Evolutionary conservation across 2,888 invertebrate genomes (phyloP).

Genomic region (Agelastica alni): DNA sequence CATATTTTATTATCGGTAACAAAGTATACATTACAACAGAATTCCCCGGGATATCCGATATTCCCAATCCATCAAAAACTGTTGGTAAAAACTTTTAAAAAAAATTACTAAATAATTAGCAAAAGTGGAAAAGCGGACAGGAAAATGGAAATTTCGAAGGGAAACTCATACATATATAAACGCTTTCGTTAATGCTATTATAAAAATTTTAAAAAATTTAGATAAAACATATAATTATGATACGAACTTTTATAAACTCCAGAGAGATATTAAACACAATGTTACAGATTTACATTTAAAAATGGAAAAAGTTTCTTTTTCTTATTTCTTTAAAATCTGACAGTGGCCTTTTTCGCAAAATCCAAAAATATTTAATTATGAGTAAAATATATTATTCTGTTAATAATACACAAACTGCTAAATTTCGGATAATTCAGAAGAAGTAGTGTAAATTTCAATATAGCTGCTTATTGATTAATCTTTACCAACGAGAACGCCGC

Average conservation of each 20-base stretch:
- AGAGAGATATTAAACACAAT: not conserved
- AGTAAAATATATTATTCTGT: too few relatives aligned
- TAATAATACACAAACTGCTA: too few relatives aligned
- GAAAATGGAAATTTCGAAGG: not conserved
- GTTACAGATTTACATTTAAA: too few relatives aligned
- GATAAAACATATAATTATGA: not conserved
- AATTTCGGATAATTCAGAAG: too few relatives aligned
- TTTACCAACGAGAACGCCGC: too few relatives aligned
- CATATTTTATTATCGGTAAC: slow-evolving; percentile 47
- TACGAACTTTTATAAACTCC: not conserved
- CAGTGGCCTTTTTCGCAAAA: too few relatives aligned
- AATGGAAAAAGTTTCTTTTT: too few relatives aligned
- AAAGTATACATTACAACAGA: slow-evolving; percentile 42
- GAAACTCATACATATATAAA: not conserved
- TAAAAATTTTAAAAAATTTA: not conserved
- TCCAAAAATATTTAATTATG: too few relatives aligned
- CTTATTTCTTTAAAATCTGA: too few relatives aligned
- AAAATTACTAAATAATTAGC: slow-evolving; percentile 6
- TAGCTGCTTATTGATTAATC: too few relatives aligned
- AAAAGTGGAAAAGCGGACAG: slow-evolving; percentile 5
- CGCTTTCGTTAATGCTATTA: not conserved
- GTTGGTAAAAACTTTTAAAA: slow-evolving; percentile 7
- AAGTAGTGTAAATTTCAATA: too few relatives aligned
- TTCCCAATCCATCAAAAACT: slow-evolving; percentile 47
- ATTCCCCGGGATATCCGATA: slow-evolving; percentile 43